A percentile compares a stretch with the other conserved stretches of the same genome.
These are phyloP conservation scores for Hypomecis punctinalis DNA, from an alignment of 2,888 invertebrate genomes.

Conservation along the genomic window DNA sequence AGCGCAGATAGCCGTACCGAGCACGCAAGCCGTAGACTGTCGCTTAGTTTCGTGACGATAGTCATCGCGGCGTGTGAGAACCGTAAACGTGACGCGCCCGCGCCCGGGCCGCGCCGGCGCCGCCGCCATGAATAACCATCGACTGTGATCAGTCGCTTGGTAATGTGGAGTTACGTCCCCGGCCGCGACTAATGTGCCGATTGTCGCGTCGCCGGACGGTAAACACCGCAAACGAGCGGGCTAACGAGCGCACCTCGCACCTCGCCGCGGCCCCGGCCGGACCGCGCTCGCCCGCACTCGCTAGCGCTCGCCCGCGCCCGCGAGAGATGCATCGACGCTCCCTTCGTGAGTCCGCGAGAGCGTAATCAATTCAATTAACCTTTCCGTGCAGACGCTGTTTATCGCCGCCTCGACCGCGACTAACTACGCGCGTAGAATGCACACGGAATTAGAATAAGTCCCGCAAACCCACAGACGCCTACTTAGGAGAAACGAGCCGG, in stretches of 20 bases:
- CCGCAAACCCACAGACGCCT: background rate
- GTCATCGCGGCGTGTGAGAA: constrained; percentile 20
- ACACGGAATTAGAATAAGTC: background rate
- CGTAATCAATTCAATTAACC: constrained; percentile 19
- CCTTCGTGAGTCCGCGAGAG: background rate
- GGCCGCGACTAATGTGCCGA: constrained; percentile 19
- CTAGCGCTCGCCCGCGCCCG: background rate
- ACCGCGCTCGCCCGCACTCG: background rate
- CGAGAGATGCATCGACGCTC: background rate
- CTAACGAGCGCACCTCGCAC: constrained; percentile 35
- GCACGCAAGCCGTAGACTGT: constrained; percentile 9
- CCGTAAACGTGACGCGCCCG: constrained; percentile 20
- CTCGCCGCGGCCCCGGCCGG: background rate
- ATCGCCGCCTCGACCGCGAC: background rate
- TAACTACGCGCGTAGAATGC: background rate
- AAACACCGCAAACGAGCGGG: constrained; percentile 28
- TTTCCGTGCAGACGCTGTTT: background rate
- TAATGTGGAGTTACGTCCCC: background rate
- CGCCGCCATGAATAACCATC: constrained; percentile 4
- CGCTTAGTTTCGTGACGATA: constrained; percentile 18
- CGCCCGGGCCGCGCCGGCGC: background rate
- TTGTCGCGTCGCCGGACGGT: constrained; percentile 26
- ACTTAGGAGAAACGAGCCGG: background rate
- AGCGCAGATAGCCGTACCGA: constrained; percentile 11
- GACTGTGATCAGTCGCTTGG: background rate